Base-by-base conservation (phyloP, 2,113 vertebrate genomes). In the Ancistrus triradiatus region DNA sequence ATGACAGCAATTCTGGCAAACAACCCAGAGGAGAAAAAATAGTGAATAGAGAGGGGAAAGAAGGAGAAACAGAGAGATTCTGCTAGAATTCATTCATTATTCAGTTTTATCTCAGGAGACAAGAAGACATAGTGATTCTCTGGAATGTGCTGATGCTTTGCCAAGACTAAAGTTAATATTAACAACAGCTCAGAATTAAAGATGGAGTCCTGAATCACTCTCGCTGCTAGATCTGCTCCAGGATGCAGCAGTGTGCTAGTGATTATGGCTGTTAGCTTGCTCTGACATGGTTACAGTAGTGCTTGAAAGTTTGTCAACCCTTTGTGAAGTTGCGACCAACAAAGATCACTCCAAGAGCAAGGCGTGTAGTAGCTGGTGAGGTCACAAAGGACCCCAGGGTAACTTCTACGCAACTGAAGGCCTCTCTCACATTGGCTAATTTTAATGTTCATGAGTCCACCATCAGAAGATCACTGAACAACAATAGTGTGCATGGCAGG, bases 201-300 rank as follows among this genome's bases (percentile, higher is more conserved):
- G 73, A 57, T 42, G 65, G 71, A 22, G 31, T 18, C 50, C 52
- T 35, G 22, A 46, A 52, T 62, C 63, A 31, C 14, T n/a, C n/a
- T n/a, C n/a, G n/a, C n/a, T n/a, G n/a, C n/a, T n/a, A n/a, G 7
- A 69, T 55, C 35, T 47, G 33, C 43, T 66, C 64, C 77, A 74
- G 58, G 66, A 74, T 53, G 78, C 77, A 53, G 59, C 46, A 70
- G 84, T 77, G 80, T 86, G 85, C 83, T 84, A 85, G 83, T 86
- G 80, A 86, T 88, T 86, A 86, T 64, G 67, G 78, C 49, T 66
- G 68, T 79, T 86, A 82, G 84, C 79, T 80, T 81, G 58, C 74
- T 40, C 61, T 81, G 82, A 88, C 82, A 86, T 83, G 76, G 80
- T 85, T 84, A 84, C 81, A n/a, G n/a, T n/a, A n/a, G n/a, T n/a